Evolutionary conservation across 2,888 invertebrate species (phyloP).

Genomic region (Vesta saturnalis): DNA sequence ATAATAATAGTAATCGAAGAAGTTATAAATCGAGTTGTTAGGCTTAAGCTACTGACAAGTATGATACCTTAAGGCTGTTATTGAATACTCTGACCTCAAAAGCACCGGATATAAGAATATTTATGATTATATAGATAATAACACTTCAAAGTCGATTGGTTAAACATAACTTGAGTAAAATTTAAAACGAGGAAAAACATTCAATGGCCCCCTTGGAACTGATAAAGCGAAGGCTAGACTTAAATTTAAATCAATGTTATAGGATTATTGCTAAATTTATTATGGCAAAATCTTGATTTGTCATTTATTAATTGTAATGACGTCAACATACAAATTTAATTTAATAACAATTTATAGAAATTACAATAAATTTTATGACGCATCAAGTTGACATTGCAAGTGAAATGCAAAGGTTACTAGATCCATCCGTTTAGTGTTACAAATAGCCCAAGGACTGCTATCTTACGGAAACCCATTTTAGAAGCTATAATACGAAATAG

Average conservation of each 20-base stretch:
- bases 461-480: slow-evolving; percentile 35
- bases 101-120: background rate
- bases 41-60: background rate
- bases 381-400: slow-evolving; percentile 38
- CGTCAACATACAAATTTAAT: background rate
- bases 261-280: too few relatives aligned
- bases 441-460: slow-evolving; percentile 44
- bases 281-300: background rate
- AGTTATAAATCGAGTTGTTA: background rate
- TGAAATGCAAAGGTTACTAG: slow-evolving; percentile 41
- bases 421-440: slow-evolving; percentile 41
- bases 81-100: background rate
- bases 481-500: slow-evolving; percentile 32
- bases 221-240: background rate
- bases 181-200: background rate
- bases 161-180: background rate
- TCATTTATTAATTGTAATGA: background rate
- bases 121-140: background rate
- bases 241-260: background rate
- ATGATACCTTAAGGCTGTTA: background rate
- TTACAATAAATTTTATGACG: slow-evolving; percentile 16
- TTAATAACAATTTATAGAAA: background rate
- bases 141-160: background rate
- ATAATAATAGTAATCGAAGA: background rate
- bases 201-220: background rate